Evolutionary conservation across 2,888 invertebrate species (phyloP).

Genomic region (Spialia ferax): DNA sequence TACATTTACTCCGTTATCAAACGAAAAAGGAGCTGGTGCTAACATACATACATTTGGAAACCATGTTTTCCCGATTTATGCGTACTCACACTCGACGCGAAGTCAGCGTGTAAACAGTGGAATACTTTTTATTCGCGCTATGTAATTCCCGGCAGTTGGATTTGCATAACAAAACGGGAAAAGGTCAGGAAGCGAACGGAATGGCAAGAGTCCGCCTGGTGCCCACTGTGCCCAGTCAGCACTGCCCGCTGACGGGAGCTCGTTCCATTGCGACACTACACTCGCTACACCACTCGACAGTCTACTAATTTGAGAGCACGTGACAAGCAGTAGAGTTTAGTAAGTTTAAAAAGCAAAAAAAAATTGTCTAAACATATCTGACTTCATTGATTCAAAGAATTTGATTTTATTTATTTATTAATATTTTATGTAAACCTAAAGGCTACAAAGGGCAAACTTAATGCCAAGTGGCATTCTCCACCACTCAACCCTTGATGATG

Average conservation of each 20-base stretch:
- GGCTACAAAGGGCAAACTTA: too few species aligned
- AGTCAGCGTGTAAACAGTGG: conserved; percentile 82
- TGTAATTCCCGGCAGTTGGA: conserved; percentile 77
- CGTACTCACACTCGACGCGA: conserved; percentile 77
- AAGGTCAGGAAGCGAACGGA: conserved; percentile 85
- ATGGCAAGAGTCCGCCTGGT: conserved; percentile 84
- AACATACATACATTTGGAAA: conserved; percentile 30
- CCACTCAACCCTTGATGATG: too few species aligned
- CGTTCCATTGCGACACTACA: conserved; percentile 53
- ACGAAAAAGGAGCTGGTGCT: conserved; percentile 18
- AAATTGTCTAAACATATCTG: too few species aligned
- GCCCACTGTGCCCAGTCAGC: conserved; percentile 81
- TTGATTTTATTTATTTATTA: too few species aligned
- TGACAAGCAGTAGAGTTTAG: too few species aligned
- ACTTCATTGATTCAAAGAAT: too few species aligned
- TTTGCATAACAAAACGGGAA: conserved; percentile 86
- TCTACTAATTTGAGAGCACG: too few species aligned
- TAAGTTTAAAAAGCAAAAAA: too few species aligned
- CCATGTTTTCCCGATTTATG: conserved; percentile 69
- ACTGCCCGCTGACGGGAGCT: conserved; percentile 57
- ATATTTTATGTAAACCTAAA: too few species aligned
- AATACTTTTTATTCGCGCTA: conserved; percentile 84
- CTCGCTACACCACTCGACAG: conserved; percentile 50
- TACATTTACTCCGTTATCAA: neutral
- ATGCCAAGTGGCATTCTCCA: too few species aligned